Conservation (phyloP, 2,797 vertebrate genomes). For the Scolopax bukidnonensis region DNA sequence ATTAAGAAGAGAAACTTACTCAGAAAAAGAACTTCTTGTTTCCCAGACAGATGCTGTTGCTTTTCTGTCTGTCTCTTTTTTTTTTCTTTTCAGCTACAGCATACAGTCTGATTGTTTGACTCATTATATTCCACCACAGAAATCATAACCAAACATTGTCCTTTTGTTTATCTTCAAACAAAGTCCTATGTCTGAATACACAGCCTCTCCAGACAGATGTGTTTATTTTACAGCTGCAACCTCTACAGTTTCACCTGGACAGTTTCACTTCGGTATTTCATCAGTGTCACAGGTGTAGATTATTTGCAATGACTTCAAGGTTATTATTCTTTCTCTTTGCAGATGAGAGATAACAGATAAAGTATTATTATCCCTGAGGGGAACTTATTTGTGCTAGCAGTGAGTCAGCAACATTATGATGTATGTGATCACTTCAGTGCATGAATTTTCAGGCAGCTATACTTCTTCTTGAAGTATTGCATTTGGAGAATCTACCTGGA, state of each 20-base stretch:
- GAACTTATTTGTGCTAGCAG: background rate
- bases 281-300: background rate
- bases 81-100: background rate
- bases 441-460: background rate
- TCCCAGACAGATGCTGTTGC: background rate
- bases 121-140: background rate
- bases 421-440: background rate
- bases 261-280: background rate
- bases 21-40: conserved; percentile 49
- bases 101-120: background rate
- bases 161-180: background rate
- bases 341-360: conserved; percentile 27
- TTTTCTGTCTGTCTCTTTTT: background rate
- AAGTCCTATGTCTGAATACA: background rate
- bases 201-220: background rate
- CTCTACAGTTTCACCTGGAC: background rate
- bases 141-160: background rate
- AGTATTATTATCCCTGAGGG: background rate
- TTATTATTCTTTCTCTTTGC: conserved; percentile 13
- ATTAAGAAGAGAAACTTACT: conserved; percentile 46
- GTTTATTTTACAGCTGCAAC: background rate
- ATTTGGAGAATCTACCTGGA: background rate
- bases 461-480: background rate
- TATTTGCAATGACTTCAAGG: conserved; percentile 9
- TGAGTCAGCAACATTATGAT: conserved; percentile 25